Base-by-base conservation (phyloP, 2,113 vertebrate genomes). In the Ophthalmolycus amberensis region DNA sequence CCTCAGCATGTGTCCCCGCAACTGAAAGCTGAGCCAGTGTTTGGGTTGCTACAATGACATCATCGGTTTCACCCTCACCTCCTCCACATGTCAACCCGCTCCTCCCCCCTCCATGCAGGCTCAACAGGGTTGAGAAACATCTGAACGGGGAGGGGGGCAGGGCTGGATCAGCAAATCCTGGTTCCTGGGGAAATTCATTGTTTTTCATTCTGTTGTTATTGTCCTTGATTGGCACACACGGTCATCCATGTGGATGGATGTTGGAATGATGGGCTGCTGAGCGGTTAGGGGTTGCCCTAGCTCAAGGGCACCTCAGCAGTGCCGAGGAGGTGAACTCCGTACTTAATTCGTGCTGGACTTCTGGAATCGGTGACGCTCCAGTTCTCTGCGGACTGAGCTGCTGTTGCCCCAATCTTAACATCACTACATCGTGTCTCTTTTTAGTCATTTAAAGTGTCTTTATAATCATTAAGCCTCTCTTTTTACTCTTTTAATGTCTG, bases 41-140 rank as follows among this genome's bases (percentile, higher is more conserved):
- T 88, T 90, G 86, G 84, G 85, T 79, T 90, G 90, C 82, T 66
- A 75, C 83, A 56, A 86, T 95, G 91, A 93, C 92, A 91, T 94
- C 93, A 95, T 89, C 78, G 37, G 69, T 82, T 64, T 77, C 52
- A 67, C 70, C 64, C 64, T 66, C 70, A 56, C 54, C 79, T 37
- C 77, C 44, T 48, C 42, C 69, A 44, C 50, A 15, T 20, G 15
- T 34, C 2, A 20, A 1, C 22, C 22, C 12, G 2, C 60, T 74
- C 59, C 60, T 75, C 64, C 65, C 65, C 34, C 40, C 67, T 64
- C 34, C 34, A 12, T 3, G 34, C 44, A n/a, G 79, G 72, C 59
- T 25, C 25, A 25, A 25, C 25, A 25, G 16, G 16, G 20, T 27
- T 32, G 6, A 58, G 34, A 58, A 40, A 56, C 50, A 22, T 22